Percentiles rank a stretch among this genome's conserved stretches.
Evolutionary conservation across 2,888 invertebrate species (phyloP).

Genomic region (Crepidodera aurea): DNA sequence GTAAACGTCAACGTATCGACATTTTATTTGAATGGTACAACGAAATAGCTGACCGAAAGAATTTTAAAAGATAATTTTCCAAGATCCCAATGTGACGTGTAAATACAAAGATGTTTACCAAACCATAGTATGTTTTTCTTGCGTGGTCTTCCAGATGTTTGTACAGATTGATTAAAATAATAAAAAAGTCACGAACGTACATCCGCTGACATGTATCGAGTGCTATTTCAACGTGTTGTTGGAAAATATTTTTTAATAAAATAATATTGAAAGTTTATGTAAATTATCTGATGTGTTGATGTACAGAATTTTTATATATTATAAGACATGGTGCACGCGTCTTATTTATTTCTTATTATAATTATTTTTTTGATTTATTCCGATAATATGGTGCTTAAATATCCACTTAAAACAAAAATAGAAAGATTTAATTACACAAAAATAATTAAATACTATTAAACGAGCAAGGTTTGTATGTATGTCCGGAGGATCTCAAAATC

Average conservation of each 20-base stretch:
- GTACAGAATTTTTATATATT: background rate
- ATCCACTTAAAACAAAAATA: no score
- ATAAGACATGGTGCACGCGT: background rate
- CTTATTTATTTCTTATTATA: background rate
- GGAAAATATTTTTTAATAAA: background rate
- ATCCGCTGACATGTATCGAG: slow-evolving; percentile 3
- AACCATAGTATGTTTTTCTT: background rate
- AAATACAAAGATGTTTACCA: background rate
- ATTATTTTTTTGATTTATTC: no score
- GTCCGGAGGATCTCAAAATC: no score
- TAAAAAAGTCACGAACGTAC: slow-evolving; percentile 17
- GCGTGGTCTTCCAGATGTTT: background rate
- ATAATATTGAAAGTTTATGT: background rate
- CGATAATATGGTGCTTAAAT: no score
- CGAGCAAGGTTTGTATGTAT: no score
- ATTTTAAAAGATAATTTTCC: background rate
- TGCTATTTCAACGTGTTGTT: background rate
- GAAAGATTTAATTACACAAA: no score
- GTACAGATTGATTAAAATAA: slow-evolving; percentile 7
- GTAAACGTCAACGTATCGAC: background rate
- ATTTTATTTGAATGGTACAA: no score
- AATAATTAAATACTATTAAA: no score
- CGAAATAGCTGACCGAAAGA: no score
- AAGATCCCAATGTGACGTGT: background rate
- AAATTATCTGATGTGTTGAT: background rate